phyloP scores from a whole-genome alignment of 1,140 invertebrate species.

The Triops longicaudatus region DNA sequence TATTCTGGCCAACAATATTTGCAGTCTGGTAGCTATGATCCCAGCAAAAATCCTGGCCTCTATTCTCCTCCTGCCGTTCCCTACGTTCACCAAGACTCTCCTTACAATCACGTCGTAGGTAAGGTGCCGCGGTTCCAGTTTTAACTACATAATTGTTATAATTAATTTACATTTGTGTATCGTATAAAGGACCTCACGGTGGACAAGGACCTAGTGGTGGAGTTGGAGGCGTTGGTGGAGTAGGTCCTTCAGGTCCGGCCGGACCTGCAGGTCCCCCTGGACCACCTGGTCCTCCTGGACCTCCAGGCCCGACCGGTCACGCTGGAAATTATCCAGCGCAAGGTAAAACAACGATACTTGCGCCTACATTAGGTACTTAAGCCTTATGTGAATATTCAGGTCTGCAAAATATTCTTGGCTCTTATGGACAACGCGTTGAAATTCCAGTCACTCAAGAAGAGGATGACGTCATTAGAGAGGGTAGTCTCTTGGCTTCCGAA shows the following conservation, averaged over 20 bases:
- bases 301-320: slow-evolving; percentile 26
- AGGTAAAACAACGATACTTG: not conserved
- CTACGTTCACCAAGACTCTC: not conserved
- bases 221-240: slow-evolving; percentile 24
- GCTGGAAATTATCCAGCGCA: not conserved
- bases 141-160: not conserved
- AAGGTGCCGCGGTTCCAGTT: not conserved
- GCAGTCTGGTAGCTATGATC: not conserved
- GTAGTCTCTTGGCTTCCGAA: not conserved
- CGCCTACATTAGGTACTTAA: not conserved
- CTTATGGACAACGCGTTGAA: not conserved
- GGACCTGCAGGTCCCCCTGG: slow-evolving; percentile 27
- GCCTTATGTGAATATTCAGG: not conserved
- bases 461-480: not conserved
- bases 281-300: slow-evolving; percentile 27
- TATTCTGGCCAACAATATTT: not conserved
- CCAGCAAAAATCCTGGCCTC: not conserved
- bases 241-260: slow-evolving; percentile 28
- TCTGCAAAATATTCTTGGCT: not conserved
- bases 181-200: slow-evolving; percentile 27
- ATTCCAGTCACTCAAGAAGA: slow-evolving; percentile 2
- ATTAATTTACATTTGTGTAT: not conserved
- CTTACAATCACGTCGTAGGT: not conserved
- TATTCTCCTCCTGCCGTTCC: not conserved
- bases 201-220: slow-evolving; percentile 28